Evolutionary conservation across 2,113 vertebrate genomes (phyloP).

Genomic region (Sinocyclocheilus anshuiensis): DNA sequence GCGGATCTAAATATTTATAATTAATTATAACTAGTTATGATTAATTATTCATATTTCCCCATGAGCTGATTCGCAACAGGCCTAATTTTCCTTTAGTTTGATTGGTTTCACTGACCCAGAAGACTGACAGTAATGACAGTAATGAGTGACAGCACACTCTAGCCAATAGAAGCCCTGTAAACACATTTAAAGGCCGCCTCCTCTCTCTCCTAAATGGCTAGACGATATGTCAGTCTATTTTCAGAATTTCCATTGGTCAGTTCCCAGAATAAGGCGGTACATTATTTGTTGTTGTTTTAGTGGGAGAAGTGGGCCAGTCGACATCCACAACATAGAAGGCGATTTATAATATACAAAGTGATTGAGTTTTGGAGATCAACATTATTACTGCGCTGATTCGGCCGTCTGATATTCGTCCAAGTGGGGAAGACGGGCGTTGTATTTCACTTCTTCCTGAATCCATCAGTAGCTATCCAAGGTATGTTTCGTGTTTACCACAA

Average conservation of each 20-base stretch:
- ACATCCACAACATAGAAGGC: slow-evolving; percentile 67
- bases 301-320: slow-evolving; percentile 60
- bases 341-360: background rate
- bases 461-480: background rate
- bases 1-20: too few species aligned
- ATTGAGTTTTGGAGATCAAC: background rate
- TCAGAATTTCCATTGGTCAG: slow-evolving; percentile 58
- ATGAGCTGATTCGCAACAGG: too few species aligned
- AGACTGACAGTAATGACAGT: too few species aligned
- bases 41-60: too few species aligned
- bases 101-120: slow-evolving; percentile 49
- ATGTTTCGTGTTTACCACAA: slow-evolving; percentile 10
- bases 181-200: slow-evolving; percentile 17
- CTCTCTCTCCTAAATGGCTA: slow-evolving; percentile 24
- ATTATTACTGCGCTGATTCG: background rate
- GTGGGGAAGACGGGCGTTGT: background rate
- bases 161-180: slow-evolving; percentile 60
- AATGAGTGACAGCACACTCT: background rate
- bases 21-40: too few species aligned
- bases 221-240: background rate
- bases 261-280: slow-evolving; percentile 5
- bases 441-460: background rate
- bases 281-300: slow-evolving; percentile 74
- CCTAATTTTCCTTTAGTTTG: slow-evolving; percentile 21
- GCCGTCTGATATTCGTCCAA: background rate